Percentiles rank a stretch among this genome's conserved stretches.
Conservation (phyloP, 2,113 vertebrate genomes). For the Notothenia coriiceps region DNA sequence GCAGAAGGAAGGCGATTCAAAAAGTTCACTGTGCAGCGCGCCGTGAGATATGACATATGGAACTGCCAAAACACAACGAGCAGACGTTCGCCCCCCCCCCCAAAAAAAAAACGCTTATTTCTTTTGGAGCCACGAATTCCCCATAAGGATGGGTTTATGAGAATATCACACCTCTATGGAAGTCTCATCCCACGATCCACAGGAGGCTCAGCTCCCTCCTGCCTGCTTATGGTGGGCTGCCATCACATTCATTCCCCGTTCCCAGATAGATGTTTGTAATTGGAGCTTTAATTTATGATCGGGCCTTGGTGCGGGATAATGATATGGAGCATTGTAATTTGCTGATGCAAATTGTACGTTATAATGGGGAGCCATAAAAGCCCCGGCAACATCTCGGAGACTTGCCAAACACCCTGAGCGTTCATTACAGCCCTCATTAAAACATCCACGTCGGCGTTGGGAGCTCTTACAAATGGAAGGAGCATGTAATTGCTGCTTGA, state of each 20-base stretch:
- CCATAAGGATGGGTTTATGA: constrained; percentile 65
- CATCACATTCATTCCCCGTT: constrained; percentile 69
- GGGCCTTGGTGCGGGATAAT: constrained; percentile 82
- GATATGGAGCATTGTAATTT: constrained; percentile 87
- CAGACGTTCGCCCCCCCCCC: constrained; percentile 48
- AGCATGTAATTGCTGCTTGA: constrained; percentile 85
- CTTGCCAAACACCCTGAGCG: constrained; percentile 86
- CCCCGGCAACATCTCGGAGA: constrained; percentile 81
- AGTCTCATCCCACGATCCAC: constrained; percentile 69
- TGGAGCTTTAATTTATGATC: constrained; percentile 87
- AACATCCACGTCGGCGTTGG: constrained; percentile 80
- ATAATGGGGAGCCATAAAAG: constrained; percentile 86
- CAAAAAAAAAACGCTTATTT: constrained; percentile 15
- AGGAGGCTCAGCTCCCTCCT: constrained; percentile 68
- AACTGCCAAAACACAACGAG: constrained; percentile 57
- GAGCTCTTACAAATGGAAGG: constrained; percentile 83
- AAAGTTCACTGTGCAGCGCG: constrained; percentile 56
- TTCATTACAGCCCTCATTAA: constrained; percentile 89
- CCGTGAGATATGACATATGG: constrained; percentile 61
- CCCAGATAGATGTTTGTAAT: constrained; percentile 85
- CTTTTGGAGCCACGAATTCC: constrained; percentile 53
- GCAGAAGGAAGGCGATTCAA: constrained; percentile 56
- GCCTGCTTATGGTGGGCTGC: constrained; percentile 72
- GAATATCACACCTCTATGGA: constrained; percentile 73
- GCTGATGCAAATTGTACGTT: constrained; percentile 87